Conservation (phyloP, 2,797 vertebrate species). For the Chloroceryle inda region DNA sequence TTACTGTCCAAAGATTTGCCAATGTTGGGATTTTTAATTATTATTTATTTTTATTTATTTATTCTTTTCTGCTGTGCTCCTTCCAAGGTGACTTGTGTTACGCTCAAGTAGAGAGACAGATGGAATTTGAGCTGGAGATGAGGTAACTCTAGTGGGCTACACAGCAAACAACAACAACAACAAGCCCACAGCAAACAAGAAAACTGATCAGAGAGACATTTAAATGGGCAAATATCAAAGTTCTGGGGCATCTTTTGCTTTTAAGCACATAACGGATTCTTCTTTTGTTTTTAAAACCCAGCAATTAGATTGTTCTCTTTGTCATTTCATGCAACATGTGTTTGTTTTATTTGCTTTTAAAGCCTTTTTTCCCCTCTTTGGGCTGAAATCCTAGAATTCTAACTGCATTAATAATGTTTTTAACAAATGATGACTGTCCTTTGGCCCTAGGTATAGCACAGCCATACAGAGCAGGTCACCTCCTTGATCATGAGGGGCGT, state of each 20-base stretch:
- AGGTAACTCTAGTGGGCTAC: not conserved
- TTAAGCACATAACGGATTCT: not conserved
- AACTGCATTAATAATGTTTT: not conserved
- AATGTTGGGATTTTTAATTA: not conserved
- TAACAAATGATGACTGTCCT: not conserved
- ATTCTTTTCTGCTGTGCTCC: not conserved
- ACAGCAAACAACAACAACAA: not conserved
- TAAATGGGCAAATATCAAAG: not conserved
- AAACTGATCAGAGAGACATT: not conserved
- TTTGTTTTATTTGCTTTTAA: slow-evolving; percentile 10
- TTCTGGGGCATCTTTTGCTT: not conserved
- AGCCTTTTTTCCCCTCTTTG: not conserved
- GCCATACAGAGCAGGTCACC: not conserved
- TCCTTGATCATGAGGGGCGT: not conserved
- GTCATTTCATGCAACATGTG: not conserved
- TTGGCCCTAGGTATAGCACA: not conserved
- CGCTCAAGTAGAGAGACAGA: not conserved
- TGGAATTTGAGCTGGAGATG: not conserved
- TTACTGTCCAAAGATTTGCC: not conserved
- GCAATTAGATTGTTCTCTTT: slow-evolving; percentile 9
- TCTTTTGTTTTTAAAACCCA: not conserved
- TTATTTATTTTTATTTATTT: not conserved
- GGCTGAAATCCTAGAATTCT: not conserved
- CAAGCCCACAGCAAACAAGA: not conserved
- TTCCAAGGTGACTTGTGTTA: slow-evolving; percentile 13